These are phyloP conservation scores for Perodicticus potto DNA, from an alignment of 2,797 vertebrate species.

Conservation along the genomic window DNA sequence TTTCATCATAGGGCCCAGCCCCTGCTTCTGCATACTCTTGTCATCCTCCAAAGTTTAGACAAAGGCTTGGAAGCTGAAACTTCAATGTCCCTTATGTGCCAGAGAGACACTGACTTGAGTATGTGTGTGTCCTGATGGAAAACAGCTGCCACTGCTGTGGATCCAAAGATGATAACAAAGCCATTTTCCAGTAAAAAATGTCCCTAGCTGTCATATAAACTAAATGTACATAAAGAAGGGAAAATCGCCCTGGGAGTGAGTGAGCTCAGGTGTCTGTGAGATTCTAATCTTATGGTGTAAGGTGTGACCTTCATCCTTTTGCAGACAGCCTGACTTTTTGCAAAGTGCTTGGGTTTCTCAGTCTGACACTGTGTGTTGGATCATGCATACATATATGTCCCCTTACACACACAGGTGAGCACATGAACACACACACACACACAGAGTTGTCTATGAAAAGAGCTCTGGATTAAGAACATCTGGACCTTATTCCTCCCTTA, in stretches of 20 bases:
- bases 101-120: background rate
- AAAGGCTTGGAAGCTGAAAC: background rate
- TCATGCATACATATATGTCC: background rate
- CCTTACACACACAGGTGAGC: background rate
- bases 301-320: background rate
- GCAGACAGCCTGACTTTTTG: background rate
- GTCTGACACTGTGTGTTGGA: background rate
- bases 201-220: background rate
- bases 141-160: background rate
- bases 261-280: background rate
- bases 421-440: background rate
- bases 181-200: background rate
- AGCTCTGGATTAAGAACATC: background rate
- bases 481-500: background rate
- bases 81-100: background rate
- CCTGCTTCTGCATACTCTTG: background rate
- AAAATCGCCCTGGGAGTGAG: background rate
- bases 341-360: background rate
- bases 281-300: too few species aligned
- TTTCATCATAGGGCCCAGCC: fast-evolving
- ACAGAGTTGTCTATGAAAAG: background rate
- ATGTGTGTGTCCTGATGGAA: background rate
- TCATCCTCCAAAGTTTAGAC: background rate
- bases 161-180: background rate
- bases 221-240: background rate